Base-by-base conservation (phyloP, 2,797 vertebrate genomes). In the Bovichtus diacanthus region DNA sequence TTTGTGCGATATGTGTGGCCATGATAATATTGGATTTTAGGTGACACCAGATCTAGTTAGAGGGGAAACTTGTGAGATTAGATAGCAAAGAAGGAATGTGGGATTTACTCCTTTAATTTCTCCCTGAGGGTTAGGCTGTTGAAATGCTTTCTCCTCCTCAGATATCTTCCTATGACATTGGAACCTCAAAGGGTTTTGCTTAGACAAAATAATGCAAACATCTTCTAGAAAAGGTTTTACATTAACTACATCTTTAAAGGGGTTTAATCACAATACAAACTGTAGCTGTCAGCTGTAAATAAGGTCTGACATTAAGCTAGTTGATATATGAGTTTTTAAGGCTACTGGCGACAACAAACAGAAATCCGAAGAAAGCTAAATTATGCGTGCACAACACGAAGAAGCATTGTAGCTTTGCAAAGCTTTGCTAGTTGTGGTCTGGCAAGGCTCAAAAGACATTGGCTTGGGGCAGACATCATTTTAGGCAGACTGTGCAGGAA, bases 41-140 rank as follows among this genome's bases (percentile, higher is more conserved):
- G 49, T 56, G 51, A 82, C 61, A 75, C 41, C 53, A 55, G 49
- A 76, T 78, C 31, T 61, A 51, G 65, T 76, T 81, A 63, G 44
- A 72, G 74, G 64, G 59, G 18, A 64, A 74, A 50, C 70, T 16
- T 55, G 51, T 27, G 12, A 60, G 63, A 84, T 85, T 70, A 82
- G 74, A 69, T 58, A 71, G 47, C 44, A 50, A 69, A 7, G 27
- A 31, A 61, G 36, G 66, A 61, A 75, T 66, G 54, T 56, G 13
- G 58, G 68, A 85, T 78, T 84, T 71, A 73, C 47, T 72, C 34
- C 54, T 82, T 63, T 74, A 75, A 83, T 76, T 76, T 70, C 29
- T 67, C 60, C 78, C 74, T 10, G 15, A 70, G 75, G 78, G 55
- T 61, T 31, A 56, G 13, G n/a, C 9, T 53, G 38, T 44, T 69